A percentile compares a stretch with the other conserved stretches of the same genome.
Conservation (phyloP, 2,888 invertebrate species). For the Quadriops clusia region DNA sequence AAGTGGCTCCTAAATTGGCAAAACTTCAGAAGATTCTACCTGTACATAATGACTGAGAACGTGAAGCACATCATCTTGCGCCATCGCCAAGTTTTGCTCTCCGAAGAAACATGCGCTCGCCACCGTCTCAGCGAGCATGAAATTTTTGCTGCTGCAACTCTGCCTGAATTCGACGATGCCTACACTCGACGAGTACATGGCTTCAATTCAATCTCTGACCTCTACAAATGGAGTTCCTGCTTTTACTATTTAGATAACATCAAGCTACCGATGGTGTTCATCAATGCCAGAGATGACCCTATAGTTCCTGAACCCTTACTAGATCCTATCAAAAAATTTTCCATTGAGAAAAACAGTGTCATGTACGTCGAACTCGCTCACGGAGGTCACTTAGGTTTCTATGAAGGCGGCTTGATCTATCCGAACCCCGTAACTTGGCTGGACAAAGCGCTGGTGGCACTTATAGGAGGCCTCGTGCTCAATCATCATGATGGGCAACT, state of each 20-base stretch:
- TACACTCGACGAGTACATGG: slow-evolving; percentile 74
- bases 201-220: slow-evolving; percentile 63
- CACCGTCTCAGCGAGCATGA: slow-evolving; percentile 64
- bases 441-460: slow-evolving; percentile 74
- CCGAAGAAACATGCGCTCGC: slow-evolving; percentile 57
- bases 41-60: slow-evolving; percentile 88
- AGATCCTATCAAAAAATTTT: slow-evolving; percentile 58
- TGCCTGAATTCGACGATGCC: slow-evolving; percentile 80
- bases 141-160: slow-evolving; percentile 75
- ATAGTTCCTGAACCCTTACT: slow-evolving; percentile 71
- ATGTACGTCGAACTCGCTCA: slow-evolving; percentile 75
- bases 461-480: slow-evolving; percentile 62
- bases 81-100: slow-evolving; percentile 65
- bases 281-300: slow-evolving; percentile 88
- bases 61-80: slow-evolving; percentile 78
- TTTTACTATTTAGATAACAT: slow-evolving; percentile 68
- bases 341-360: slow-evolving; percentile 58
- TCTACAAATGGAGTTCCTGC: slow-evolving; percentile 79
- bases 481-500: slow-evolving; percentile 31
- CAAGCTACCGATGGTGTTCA: slow-evolving; percentile 76
- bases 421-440: slow-evolving; percentile 90
- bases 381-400: slow-evolving; percentile 91
- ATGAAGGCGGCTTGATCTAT: slow-evolving; percentile 78
- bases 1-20: slow-evolving; percentile 77
- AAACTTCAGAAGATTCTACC: slow-evolving; percentile 78